A percentile compares a stretch with the other conserved stretches of the same genome.
Conservation (phyloP, 2,113 vertebrate genomes). For the Lucifuga dentata region DNA sequence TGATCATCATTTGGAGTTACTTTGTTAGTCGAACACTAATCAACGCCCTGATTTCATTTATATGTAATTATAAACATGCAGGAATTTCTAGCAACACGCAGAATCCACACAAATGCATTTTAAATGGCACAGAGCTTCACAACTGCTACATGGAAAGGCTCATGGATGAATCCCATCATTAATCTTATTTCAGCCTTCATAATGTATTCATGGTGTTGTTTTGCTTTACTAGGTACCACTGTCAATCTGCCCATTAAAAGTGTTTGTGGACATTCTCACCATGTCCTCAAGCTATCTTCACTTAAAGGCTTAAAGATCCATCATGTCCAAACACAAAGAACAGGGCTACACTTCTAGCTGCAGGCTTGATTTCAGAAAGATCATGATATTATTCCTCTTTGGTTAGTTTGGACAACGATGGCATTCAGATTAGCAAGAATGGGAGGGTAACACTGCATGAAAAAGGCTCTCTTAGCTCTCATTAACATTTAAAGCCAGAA, state of each 20-base stretch:
- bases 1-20: too few relatives aligned
- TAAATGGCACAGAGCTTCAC: not conserved
- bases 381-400: constrained; percentile 41
- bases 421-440: constrained; percentile 36
- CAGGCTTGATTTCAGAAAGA: constrained; percentile 14
- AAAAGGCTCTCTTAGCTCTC: constrained; percentile 10
- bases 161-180: not conserved
- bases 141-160: not conserved
- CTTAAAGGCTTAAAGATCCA: constrained; percentile 32
- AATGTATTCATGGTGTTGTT: constrained; percentile 3
- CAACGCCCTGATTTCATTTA: too few relatives aligned
- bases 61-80: too few relatives aligned
- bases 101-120: too few relatives aligned
- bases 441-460: constrained; percentile 39
- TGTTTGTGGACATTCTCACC: constrained; percentile 10
- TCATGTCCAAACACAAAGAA: constrained; percentile 41
- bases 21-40: too few relatives aligned
- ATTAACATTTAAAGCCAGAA: constrained; percentile 46
- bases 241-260: constrained; percentile 27
- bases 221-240: constrained; percentile 4
- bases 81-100: too few relatives aligned
- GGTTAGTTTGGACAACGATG: constrained; percentile 19
- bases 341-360: constrained; percentile 23
- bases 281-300: constrained; percentile 10
- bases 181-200: constrained; percentile 8